Percentiles rank a stretch among this genome's conserved stretches.
Evolutionary conservation across 2,113 vertebrate genomes (phyloP).

Genomic region (Pluvialis apricaria): DNA sequence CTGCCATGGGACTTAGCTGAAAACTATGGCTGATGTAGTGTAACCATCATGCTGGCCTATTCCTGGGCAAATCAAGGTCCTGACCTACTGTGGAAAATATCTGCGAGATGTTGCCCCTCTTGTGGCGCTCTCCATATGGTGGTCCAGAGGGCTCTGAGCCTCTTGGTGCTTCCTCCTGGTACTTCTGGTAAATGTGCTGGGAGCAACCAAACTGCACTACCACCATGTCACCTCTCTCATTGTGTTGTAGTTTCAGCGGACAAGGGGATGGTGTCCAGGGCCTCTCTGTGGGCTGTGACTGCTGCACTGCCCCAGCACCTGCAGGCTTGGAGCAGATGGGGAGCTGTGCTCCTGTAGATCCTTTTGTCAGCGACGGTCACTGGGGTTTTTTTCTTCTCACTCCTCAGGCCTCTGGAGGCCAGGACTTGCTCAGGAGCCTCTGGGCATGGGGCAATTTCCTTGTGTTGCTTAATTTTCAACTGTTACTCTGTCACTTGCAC

Average conservation of each 20-base stretch:
- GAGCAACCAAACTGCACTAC: not conserved
- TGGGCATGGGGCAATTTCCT: not conserved
- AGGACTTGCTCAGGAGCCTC: not conserved
- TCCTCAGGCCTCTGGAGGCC: not conserved
- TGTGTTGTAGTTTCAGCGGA: not conserved
- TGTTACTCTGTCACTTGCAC: not conserved
- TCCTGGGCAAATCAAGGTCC: not conserved
- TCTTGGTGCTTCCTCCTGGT: not conserved
- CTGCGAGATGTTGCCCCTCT: not conserved
- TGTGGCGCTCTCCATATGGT: not conserved
- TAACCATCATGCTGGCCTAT: not conserved
- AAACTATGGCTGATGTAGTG: not conserved
- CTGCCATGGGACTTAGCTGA: not conserved
- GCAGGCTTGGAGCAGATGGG: not conserved
- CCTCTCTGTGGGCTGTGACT: not conserved
- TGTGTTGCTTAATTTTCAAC: not conserved
- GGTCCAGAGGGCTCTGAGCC: not conserved
- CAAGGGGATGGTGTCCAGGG: not conserved
- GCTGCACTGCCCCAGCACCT: not conserved
- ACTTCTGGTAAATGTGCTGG: not conserved
- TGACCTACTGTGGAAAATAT: not conserved
- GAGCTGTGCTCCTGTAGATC: not conserved
- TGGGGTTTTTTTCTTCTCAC: not conserved
- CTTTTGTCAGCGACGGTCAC: not conserved
- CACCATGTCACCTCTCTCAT: not conserved